These are phyloP conservation scores for Prunella fulvescens DNA, from an alignment of 2,113 vertebrate genomes.

Conservation along the genomic window DNA sequence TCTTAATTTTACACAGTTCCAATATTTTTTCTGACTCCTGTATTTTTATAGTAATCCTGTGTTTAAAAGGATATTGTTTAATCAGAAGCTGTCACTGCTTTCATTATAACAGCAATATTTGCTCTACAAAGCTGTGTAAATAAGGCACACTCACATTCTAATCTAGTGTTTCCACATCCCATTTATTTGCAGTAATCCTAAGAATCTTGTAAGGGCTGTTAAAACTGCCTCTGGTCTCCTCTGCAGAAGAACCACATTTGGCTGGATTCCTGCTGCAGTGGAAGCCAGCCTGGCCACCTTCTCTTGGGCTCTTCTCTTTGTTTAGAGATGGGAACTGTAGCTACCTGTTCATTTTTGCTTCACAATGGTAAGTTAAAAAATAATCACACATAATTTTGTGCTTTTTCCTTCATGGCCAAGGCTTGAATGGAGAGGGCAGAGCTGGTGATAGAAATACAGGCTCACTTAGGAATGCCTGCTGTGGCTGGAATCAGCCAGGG, in stretches of 20 bases:
- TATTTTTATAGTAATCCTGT: background rate
- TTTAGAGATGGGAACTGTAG: background rate
- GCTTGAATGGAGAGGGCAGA: background rate
- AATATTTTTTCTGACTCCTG: background rate
- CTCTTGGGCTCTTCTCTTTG: background rate
- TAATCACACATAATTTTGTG: background rate
- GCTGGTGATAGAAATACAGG: background rate
- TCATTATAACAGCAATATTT: background rate
- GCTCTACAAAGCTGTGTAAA: background rate
- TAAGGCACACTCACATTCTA: background rate
- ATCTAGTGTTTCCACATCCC: background rate
- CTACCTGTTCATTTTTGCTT: background rate
- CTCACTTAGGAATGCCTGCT: background rate
- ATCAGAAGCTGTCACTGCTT: background rate
- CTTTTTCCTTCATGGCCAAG: background rate
- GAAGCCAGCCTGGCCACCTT: background rate
- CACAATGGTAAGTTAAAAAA: background rate
- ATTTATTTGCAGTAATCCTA: background rate
- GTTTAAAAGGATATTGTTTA: background rate
- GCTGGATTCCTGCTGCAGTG: background rate
- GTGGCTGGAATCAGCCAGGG: background rate
- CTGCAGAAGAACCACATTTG: background rate
- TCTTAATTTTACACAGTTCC: background rate
- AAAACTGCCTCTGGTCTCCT: background rate
- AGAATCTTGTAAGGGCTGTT: background rate